Percentiles rank a stretch among this genome's conserved stretches.
These are phyloP conservation scores for Tautogolabrus adspersus DNA, from an alignment of 2,113 vertebrate species.

Conservation along the genomic window DNA sequence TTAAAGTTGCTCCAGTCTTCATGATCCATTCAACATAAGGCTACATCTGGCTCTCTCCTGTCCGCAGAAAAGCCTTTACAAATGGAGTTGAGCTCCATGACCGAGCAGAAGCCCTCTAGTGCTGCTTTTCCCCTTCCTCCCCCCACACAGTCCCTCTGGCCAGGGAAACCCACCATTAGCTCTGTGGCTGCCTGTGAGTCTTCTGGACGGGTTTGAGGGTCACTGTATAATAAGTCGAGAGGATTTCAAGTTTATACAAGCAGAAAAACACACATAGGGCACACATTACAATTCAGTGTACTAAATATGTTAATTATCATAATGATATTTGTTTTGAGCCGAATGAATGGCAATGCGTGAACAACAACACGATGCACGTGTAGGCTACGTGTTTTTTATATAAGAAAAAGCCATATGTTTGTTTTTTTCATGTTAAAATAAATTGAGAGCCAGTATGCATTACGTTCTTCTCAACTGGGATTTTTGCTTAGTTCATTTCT, in stretches of 20 bases:
- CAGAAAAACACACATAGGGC: too few species aligned
- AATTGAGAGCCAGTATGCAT: too few species aligned
- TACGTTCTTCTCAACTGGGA: too few species aligned
- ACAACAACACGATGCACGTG: too few species aligned
- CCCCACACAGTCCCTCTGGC: conserved; percentile 6
- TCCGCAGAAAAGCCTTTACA: conserved; percentile 70
- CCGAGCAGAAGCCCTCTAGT: conserved; percentile 71
- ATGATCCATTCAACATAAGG: conserved; percentile 25
- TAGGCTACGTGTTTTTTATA: too few species aligned
- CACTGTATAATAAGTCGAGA: background rate
- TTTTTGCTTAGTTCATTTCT: too few species aligned
- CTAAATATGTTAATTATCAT: too few species aligned
- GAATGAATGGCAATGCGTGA: too few species aligned
- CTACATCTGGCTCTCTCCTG: conserved; percentile 59
- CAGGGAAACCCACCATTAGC: conserved; percentile 30
- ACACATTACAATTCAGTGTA: too few species aligned
- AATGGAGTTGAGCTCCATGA: conserved; percentile 80
- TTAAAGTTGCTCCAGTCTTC: conserved; percentile 31
- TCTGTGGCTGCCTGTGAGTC: conserved; percentile 26
- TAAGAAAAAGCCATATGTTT: too few species aligned
- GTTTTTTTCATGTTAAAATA: too few species aligned
- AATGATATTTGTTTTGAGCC: too few species aligned
- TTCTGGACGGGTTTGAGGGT: background rate
- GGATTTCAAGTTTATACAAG: background rate
- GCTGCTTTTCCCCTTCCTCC: conserved; percentile 70